Base-by-base conservation (phyloP, 1,140 invertebrate species). In the Drosophila kanapiae region DNA sequence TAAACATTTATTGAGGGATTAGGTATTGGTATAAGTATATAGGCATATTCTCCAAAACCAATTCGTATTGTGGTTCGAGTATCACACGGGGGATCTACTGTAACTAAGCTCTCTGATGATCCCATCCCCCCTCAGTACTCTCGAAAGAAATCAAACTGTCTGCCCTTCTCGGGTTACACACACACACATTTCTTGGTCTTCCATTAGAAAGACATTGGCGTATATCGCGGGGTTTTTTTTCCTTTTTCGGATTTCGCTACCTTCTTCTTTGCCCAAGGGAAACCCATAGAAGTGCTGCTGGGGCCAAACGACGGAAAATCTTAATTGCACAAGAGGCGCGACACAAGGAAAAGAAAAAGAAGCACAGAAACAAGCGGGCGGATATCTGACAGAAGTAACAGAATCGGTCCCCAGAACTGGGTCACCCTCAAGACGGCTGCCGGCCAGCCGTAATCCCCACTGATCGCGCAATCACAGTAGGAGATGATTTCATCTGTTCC, bases 171-270 rank as follows among this genome's bases (percentile, higher is more conserved):
- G 43, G 60, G 51, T 84, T 81, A 74, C 78, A 29, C 29, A 40
- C 48, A 75, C 33, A 61, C 71, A 83, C 84, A 88, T 84, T 87
- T 87, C 84, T 88, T 87, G 80, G 83, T 88, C 83, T 87, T 87
- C 84, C 84, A 88, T 88, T 87, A 88, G 84, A 88, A 88, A 88
- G 81, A 90, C 85, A 90, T 90, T 88, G 84, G 75, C 78, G 23
- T 31, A 80, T 74, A 80, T 43, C 27, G 64, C 18, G 29, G 42
- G 47, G 13, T 27, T 27, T 61, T 67, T 54, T 64, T 67, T 60
- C 37, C 62, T 74, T 58, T 62, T 60, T 65, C 59, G 29, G 75
- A 59, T 47, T 62, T 57, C 23, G 74, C 59, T 54, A 72, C 72
- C 58, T 84, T 78, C 68, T 37, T 37, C 51, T 33, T 3, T 16